Base-by-base conservation (phyloP, 2,888 invertebrate genomes). In the Branchinecta sandiegonensis region DNA sequence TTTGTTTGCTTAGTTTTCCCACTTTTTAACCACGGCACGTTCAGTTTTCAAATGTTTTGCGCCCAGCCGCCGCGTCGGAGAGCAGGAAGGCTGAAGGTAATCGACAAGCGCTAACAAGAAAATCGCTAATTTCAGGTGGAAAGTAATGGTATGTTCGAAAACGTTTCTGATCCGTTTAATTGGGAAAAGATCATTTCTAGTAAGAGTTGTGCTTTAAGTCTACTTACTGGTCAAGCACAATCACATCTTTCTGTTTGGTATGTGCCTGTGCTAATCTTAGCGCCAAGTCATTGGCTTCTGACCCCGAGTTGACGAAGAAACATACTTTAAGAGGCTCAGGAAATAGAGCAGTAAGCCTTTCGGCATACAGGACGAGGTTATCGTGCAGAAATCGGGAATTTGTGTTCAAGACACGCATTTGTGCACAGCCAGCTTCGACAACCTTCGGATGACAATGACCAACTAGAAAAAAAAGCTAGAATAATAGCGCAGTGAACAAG, bases 261-360 rank as follows among this genome's bases (percentile, higher is more conserved):
- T 94, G 89, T 68, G 90, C 86, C 71, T 88, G 83, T 0, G 96
- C 94, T 71, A 99, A 81, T 70, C 96, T 84, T 63, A 99, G 78
- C 0, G 99, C 99, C 74, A 99, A 83, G 80, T 99, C 99, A 78
- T 97, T 99, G 10, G 97, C 97, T 80, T 99, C 99, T 8, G 96
- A 97, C 11, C 97, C 99, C 0, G 97, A 99, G 80, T 99, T 99
- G 69, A 95, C 94, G 77, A 97, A 89, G 81, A 89, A 97, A 76
- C 95, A 94, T 7, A 95, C 91, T 17, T 90, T 89, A 50, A 99
- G 81, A 47, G 84, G 82, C 69, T 87, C 85, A 0, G 97, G 97
- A 79, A 99, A 82, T 6, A 90, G 87, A 69, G 84, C 83, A 14
- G 89, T 84, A 72, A 99, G 80, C 72, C 87, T 85, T 75, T 90